Base-by-base conservation (phyloP, 1,140 invertebrate genomes). In the Aricia agestis region DNA sequence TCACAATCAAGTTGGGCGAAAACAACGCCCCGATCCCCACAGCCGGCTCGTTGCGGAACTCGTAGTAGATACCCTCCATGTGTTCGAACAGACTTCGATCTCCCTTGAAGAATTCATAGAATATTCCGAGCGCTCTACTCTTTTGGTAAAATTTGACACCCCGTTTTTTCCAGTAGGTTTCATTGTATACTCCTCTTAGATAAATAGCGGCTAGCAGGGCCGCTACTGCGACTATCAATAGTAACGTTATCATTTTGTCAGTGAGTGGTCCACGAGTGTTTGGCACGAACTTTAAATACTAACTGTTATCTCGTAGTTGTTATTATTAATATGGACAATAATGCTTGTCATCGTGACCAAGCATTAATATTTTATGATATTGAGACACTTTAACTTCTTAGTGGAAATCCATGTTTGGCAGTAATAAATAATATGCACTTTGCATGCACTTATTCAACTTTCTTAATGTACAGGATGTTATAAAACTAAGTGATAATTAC, bases 1-100 rank as follows among this genome's bases (percentile, higher is more conserved):
- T 84, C 0, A 93, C 69, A 5, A 92, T 78, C 6, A 93, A 61
- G 0, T 79, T 71, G 0, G 93, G 93, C 1, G 86, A 81, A 18
- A 79, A 63, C 7, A 90, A 74, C 6, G 84, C 71, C 41, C 83
- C 92, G 32, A 83, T 78, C 9, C 90, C 92, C 6, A 85, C 72
- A 0, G 73, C 76, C 5, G 76, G 76, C 25, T 73, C 73, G 11
- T 82, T 52, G 0, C 42, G 52, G 58, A 76, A 72, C 58, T 67
- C 13, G 17, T 77, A 73, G 66, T 82, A 82, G 15, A 80, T 70
- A 3, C 76, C 72, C 10, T 67, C 4, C 3, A 75, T 58, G 15
- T 71, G 69, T 65, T 76, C 61, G 63, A 79, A 81, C 31, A 77
- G 52, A 13, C 76, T 13, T 69, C 65, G 41, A 25, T 73, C 19